Conservation (phyloP, 2,113 vertebrate genomes). For the Castor canadensis region DNA sequence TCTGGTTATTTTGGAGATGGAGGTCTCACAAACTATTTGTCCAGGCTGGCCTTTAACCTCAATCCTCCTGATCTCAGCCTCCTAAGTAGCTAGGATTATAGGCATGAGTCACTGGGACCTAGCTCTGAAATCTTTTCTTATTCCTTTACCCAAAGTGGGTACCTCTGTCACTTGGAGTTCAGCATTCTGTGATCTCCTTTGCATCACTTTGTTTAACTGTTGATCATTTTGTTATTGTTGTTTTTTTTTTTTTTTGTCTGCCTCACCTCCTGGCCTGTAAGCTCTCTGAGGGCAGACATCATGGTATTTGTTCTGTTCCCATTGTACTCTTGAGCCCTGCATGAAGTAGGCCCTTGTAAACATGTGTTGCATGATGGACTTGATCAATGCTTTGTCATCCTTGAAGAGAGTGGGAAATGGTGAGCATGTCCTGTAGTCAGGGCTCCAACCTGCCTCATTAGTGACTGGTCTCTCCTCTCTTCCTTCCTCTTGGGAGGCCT, state of each 20-base stretch:
- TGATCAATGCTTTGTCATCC: constrained; percentile 13
- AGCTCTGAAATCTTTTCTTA: not conserved
- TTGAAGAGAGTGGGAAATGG: not conserved
- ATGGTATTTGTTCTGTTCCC: not conserved
- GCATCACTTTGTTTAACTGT: not conserved
- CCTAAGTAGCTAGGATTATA: too few relatives aligned
- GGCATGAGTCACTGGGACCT: too few relatives aligned
- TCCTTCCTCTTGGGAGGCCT: constrained; percentile 44
- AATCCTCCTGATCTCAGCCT: too few relatives aligned
- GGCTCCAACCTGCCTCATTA: constrained; percentile 15
- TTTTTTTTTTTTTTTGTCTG: not conserved
- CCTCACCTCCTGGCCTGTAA: not conserved
- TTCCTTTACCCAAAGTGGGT: not conserved
- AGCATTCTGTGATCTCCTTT: not conserved
- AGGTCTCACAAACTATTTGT: too few relatives aligned
- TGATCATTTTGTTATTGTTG: not conserved
- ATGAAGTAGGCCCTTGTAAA: not conserved
- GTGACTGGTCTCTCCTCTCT: constrained; percentile 54
- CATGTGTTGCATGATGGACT: not conserved
- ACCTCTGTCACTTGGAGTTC: not conserved
- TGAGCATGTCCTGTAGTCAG: not conserved
- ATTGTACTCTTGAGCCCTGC: not conserved
- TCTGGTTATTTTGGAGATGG: too few relatives aligned
- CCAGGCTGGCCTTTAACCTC: too few relatives aligned
- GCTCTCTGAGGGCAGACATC: not conserved